These are phyloP conservation scores for Sandelia bainsii DNA, from an alignment of 2,797 vertebrate genomes.

Conservation along the genomic window DNA sequence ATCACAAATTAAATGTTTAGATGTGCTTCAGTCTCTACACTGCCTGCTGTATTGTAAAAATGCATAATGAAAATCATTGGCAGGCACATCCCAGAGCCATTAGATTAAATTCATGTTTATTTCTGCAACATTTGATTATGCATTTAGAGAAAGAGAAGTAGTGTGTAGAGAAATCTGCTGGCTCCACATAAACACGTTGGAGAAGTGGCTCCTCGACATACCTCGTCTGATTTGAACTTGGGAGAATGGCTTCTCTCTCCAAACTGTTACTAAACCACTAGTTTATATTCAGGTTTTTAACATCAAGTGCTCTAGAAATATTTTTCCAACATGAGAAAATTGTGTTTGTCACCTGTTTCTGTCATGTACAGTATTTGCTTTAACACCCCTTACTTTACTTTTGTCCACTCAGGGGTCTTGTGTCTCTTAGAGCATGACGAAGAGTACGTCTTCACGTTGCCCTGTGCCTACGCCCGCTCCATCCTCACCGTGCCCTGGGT, in stretches of 20 bases:
- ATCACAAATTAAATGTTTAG: too few relatives aligned
- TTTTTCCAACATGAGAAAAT: not conserved
- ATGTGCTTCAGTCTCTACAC: not conserved
- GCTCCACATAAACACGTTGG: not conserved
- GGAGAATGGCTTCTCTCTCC: not conserved
- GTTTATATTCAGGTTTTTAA: not conserved
- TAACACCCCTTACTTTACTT: too few relatives aligned
- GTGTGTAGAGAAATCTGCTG: constrained; percentile 3
- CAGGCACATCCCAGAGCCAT: constrained; percentile 4
- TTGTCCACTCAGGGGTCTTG: constrained; percentile 84
- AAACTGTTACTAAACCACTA: not conserved
- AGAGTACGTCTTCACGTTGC: constrained; percentile 95
- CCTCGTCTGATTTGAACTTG: not conserved
- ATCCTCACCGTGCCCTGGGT: constrained; percentile 98
- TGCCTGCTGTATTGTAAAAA: constrained; percentile 14
- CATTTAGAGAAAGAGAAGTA: constrained; percentile 5
- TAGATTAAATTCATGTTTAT: constrained; percentile 19
- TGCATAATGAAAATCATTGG: constrained; percentile 6
- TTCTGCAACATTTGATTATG: constrained; percentile 10
- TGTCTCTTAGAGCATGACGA: constrained; percentile 91
- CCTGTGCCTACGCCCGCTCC: constrained; percentile 95
- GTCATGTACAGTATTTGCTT: too few relatives aligned
- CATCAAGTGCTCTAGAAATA: too few relatives aligned
- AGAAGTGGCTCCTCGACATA: not conserved
- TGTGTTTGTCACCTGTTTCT: not conserved